These are phyloP conservation scores for Netelia fuscicornis DNA, from an alignment of 2,888 invertebrate species.

Conservation along the genomic window DNA sequence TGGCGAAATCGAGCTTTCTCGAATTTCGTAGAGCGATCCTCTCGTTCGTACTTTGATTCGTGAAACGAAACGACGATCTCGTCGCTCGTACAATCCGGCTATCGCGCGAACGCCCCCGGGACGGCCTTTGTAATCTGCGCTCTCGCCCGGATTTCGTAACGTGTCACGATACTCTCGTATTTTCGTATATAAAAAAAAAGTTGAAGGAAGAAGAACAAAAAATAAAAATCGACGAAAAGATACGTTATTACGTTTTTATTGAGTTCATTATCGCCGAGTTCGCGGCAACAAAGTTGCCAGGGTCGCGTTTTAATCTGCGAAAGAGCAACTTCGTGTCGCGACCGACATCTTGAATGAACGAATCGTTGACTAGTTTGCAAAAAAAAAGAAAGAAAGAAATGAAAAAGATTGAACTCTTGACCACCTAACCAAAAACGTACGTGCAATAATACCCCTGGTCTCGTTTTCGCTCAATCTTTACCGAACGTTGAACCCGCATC, in stretches of 20 bases:
- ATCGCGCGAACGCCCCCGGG: constrained; percentile 62
- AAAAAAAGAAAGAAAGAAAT: neutral
- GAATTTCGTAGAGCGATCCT: constrained; percentile 3
- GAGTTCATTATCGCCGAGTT: constrained; percentile 35
- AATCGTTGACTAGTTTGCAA: neutral
- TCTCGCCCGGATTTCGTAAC: constrained; percentile 63
- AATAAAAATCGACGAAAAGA: neutral
- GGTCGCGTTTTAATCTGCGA: constrained; percentile 40
- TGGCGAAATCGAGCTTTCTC: neutral
- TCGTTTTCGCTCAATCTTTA: neutral
- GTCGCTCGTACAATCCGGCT: constrained; percentile 26
- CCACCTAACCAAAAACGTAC: too few species aligned
- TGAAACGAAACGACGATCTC: constrained; percentile 34
- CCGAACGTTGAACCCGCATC: constrained; percentile 39
- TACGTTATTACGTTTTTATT: constrained; percentile 24
- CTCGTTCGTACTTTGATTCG: constrained; percentile 14
- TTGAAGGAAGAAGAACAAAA: neutral
- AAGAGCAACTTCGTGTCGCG: too few species aligned
- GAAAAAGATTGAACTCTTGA: constrained; percentile 12
- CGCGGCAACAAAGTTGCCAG: constrained; percentile 50
- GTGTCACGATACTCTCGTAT: constrained; percentile 3
- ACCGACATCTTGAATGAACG: too few species aligned
- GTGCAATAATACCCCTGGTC: too few species aligned
- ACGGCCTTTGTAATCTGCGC: constrained; percentile 57
- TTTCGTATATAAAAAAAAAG: constrained; percentile 15